A percentile compares a stretch with the other conserved stretches of the same genome.
Evolutionary conservation across 2,888 invertebrate genomes (phyloP).

Genomic region (Philhelius pedissequus): DNA sequence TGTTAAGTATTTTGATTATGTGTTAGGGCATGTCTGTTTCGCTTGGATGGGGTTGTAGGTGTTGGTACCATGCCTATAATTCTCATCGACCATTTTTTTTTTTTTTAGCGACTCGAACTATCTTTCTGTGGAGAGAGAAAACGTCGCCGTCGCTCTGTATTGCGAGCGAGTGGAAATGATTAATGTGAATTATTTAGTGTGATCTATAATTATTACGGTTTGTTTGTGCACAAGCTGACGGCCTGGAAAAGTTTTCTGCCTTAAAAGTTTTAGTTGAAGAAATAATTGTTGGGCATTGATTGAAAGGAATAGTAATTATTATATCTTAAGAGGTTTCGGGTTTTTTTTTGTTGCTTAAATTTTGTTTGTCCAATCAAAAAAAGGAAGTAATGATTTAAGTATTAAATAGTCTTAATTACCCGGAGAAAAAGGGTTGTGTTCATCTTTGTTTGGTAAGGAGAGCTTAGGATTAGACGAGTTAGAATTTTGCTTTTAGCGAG

Average conservation of each 20-base stretch:
- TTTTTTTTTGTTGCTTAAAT: neutral
- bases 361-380: too few relatives aligned
- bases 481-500: too few relatives aligned
- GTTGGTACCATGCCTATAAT: constrained; percentile 7
- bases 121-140: neutral
- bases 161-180: constrained; percentile 44
- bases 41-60: neutral
- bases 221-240: constrained; percentile 11
- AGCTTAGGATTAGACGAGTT: too few relatives aligned
- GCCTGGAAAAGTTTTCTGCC: neutral
- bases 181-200: constrained; percentile 52
- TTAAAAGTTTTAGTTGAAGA: neutral
- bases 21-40: neutral
- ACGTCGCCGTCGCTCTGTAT: too few relatives aligned
- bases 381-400: too few relatives aligned
- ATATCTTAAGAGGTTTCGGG: neutral
- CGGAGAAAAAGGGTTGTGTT: too few relatives aligned
- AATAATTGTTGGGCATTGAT: constrained; percentile 11
- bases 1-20: neutral
- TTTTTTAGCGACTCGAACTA: neutral
- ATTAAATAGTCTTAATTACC: too few relatives aligned
- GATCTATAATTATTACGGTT: constrained; percentile 37
- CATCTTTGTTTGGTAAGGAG: too few relatives aligned
- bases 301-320: constrained; percentile 24
- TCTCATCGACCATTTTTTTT: neutral